A percentile compares a stretch with the other conserved stretches of the same genome.
Conservation (phyloP, 2,113 vertebrate species). For the Leptodactylus fuscus region DNA sequence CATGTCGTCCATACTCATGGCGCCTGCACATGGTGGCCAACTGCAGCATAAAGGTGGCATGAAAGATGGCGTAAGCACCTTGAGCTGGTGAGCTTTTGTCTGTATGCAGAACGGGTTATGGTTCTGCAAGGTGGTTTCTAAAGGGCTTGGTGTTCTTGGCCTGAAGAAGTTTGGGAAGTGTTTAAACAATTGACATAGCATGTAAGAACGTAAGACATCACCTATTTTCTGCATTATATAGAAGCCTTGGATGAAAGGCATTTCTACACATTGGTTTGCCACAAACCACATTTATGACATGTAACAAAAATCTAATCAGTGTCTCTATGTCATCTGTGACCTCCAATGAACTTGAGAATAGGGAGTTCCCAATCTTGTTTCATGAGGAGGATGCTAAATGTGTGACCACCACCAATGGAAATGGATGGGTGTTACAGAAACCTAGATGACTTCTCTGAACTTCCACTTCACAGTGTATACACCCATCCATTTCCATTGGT, state of each 20-base stretch:
- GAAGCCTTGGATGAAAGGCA: neutral
- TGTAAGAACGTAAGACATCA: too few relatives aligned
- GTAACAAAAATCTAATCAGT: neutral
- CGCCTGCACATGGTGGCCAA: too few relatives aligned
- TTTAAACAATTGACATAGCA: too few relatives aligned
- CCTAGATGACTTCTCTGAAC: neutral
- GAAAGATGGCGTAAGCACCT: too few relatives aligned
- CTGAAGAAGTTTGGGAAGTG: neutral
- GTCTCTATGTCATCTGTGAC: neutral
- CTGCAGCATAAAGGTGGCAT: too few relatives aligned
- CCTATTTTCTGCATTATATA: neutral
- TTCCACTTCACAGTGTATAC: neutral
- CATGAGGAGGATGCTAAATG: neutral
- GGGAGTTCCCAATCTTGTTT: neutral
- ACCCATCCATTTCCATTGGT: neutral
- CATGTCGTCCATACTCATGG: too few relatives aligned
- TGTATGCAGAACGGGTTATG: too few relatives aligned
- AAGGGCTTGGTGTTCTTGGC: too few relatives aligned
- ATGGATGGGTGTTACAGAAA: neutral
- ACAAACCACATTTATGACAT: neutral
- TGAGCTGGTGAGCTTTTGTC: too few relatives aligned
- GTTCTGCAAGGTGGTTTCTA: too few relatives aligned
- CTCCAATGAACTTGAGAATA: neutral
- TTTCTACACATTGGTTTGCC: neutral
- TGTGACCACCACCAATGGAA: neutral